Base-by-base conservation (phyloP, 2,888 invertebrate species). In the Phaonia tiefii region DNA sequence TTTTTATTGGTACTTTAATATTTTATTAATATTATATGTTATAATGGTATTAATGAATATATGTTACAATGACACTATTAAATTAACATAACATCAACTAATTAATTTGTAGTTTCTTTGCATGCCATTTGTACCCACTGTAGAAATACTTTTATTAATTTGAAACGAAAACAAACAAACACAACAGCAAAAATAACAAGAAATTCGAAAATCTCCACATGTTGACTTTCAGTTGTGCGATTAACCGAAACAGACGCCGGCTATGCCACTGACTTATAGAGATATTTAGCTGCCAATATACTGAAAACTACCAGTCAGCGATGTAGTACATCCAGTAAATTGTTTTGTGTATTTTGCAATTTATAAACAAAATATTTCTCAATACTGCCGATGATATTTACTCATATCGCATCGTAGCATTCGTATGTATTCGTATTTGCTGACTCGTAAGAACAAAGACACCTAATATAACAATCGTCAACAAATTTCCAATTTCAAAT, bases 401-500 rank as follows among this genome's bases (percentile, higher is more conserved):
- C 2, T 5, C 20, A 20, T n/a, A 15, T 46, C 10, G 51, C 51
- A 2, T 74, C 67, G n/a, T n/a, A n/a, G n/a, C n/a, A n/a, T n/a
- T n/a, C n/a, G n/a, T n/a, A n/a, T n/a, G n/a, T 81, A 69, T 75
- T 78, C 72, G 67, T 75, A 31, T 75, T 39, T 42, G 49, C 60
- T 81, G 56, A 80, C 74, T 66, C 66, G 76, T 74, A 26, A 26
- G 58, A 66, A 67, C 67, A 78, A 72, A 81, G 71, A 78, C 75
- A 81, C 60, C 54, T 72, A 70, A 70, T 66, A 73, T 66, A 76
- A 42, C 74, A 71, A 77, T 74, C 70, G 66, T 69, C 74, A 60
- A 67, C 11, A 77, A n/a, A n/a, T n/a, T n/a, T n/a, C n/a, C 67
- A 13, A 46, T 73, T 69, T 71, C 25, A 54, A 56, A 69, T 54